Evolutionary conservation across 2,113 vertebrate species (phyloP).

Genomic region (Dipodomys spectabilis): DNA sequence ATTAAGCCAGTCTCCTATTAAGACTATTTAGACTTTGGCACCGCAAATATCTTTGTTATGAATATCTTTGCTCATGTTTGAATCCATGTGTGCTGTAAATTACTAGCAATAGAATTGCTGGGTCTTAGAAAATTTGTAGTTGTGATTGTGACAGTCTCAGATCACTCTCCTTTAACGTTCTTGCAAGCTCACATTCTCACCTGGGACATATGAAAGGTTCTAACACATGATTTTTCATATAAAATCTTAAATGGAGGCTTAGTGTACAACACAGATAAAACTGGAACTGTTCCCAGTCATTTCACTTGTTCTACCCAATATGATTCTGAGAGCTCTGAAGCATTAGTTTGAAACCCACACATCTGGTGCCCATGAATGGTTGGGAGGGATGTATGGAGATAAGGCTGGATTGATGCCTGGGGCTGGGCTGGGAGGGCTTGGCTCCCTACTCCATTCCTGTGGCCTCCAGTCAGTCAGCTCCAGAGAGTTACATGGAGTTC

Average conservation of each 20-base stretch:
- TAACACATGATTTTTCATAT: not conserved
- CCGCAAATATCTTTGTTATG: not conserved
- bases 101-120: not conserved
- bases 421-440: not conserved
- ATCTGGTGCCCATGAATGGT: not conserved
- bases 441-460: not conserved
- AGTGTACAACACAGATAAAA: not conserved
- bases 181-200: not conserved
- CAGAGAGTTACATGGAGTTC: not conserved
- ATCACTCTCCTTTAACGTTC: not conserved
- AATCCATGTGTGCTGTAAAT: not conserved
- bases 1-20: not conserved
- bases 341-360: not conserved
- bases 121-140: not conserved
- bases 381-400: not conserved
- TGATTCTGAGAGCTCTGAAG: not conserved
- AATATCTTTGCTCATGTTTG: not conserved
- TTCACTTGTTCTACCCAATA: not conserved
- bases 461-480: not conserved
- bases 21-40: not conserved
- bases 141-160: not conserved
- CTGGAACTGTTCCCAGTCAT: not conserved
- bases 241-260: not conserved
- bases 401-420: not conserved
- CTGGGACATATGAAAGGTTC: not conserved